Evolutionary conservation across 2,797 vertebrate species (phyloP).

Genomic region (Oreortyx pictus): DNA sequence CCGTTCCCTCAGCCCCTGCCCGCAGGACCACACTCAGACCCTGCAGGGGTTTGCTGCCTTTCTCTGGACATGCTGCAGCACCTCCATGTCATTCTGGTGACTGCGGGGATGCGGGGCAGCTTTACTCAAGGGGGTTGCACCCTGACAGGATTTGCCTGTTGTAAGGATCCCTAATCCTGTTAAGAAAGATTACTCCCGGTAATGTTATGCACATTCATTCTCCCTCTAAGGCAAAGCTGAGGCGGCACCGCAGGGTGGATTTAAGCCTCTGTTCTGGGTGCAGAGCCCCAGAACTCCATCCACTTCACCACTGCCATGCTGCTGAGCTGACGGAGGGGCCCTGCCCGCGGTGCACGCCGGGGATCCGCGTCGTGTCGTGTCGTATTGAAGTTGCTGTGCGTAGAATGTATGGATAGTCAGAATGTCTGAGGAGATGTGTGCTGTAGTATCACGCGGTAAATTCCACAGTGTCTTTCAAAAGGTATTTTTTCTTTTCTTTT

Average conservation of each 20-base stretch:
- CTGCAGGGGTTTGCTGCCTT: too few relatives aligned
- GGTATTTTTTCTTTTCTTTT: constrained; percentile 68
- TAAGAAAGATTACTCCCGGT: neutral
- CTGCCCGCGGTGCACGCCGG: too few relatives aligned
- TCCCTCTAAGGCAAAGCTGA: neutral
- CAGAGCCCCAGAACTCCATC: neutral
- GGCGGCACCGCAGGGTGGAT: neutral
- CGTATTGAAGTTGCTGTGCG: neutral
- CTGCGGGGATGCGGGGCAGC: neutral
- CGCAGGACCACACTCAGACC: too few relatives aligned
- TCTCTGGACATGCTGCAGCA: too few relatives aligned
- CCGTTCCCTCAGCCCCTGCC: too few relatives aligned
- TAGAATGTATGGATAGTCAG: neutral
- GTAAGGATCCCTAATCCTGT: constrained; percentile 12
- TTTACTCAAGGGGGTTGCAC: neutral
- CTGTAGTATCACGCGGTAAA: constrained; percentile 62
- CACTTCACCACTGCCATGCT: neutral
- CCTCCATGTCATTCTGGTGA: too few relatives aligned
- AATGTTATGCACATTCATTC: neutral
- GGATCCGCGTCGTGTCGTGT: neutral
- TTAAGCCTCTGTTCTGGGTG: neutral
- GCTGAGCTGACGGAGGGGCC: neutral
- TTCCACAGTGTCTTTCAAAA: constrained; percentile 77
- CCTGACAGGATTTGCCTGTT: constrained; percentile 1
- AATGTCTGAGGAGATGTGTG: constrained; percentile 58